These are phyloP conservation scores for Crotophaga sulcirostris DNA, from an alignment of 2,113 vertebrate species.

Conservation along the genomic window DNA sequence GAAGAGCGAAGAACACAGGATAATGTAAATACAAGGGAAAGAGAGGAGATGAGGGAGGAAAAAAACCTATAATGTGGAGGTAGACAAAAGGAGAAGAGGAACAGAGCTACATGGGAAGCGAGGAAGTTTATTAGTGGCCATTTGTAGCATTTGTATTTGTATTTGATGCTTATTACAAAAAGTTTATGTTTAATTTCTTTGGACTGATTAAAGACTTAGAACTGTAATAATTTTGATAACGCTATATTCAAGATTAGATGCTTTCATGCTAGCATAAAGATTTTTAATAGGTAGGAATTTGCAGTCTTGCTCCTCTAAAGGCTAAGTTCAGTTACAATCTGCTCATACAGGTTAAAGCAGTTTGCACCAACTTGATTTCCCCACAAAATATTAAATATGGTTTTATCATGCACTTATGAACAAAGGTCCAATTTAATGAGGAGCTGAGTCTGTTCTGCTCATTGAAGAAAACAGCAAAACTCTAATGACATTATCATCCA, in stretches of 20 bases:
- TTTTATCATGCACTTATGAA: neutral
- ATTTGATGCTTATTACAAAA: neutral
- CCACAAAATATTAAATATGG: neutral
- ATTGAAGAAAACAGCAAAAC: neutral
- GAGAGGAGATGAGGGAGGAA: neutral
- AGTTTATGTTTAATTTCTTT: neutral
- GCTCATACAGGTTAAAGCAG: neutral
- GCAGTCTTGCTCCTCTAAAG: neutral
- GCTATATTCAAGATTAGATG: neutral
- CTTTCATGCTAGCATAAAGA: neutral
- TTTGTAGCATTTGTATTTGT: neutral
- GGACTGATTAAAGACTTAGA: neutral
- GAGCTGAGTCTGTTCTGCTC: neutral
- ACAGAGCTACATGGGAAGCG: neutral
- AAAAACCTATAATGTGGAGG: rapidly evolving
- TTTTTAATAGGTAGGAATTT: neutral
- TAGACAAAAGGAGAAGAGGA: neutral
- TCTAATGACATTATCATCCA: neutral
- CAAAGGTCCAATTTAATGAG: neutral
- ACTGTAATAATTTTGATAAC: neutral
- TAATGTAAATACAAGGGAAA: neutral
- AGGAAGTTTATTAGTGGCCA: neutral
- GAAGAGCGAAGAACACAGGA: neutral
- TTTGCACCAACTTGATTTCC: neutral
- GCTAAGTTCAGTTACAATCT: neutral